Base-by-base conservation (phyloP, 2,113 vertebrate genomes). In the Lota lota region DNA sequence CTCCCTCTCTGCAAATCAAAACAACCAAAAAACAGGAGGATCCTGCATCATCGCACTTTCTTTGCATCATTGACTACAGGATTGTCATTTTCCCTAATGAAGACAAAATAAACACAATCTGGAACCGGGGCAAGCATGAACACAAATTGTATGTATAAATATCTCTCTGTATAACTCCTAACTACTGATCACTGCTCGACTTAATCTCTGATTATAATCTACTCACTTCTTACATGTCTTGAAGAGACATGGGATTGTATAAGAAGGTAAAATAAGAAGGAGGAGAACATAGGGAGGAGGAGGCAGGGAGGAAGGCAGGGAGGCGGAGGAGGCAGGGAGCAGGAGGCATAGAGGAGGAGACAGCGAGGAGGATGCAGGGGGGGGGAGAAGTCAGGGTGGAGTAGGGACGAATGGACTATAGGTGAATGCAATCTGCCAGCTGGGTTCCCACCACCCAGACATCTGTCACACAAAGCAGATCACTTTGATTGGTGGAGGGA, bases 401-500 rank as follows among this genome's bases (percentile, higher is more conserved):
- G 14, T 70, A 74, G 60, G 28, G 20, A 64, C 65, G 36, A 58
- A 51, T 67, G 40, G 40, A 47, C 8, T 47, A 47, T 47, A 61
- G 68, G 51, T 74, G 74, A 65, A 75, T 74, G 79, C 67, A 77
- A 66, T 85, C 84, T 84, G 61, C 81, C 78, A 76, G 85, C 83
- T 79, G 81, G 80, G 77, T 82, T 79, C 81, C 79, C 74, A 75
- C 64, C 72, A 81, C 76, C 67, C 72, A 82, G 82, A 88, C 87
- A 90, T 90, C 85, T 91, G 89, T 91, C 91, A 88, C 80, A 88
- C 83, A 80, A 84, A 83, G 40, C 74, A 62, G 84, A 84, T 82
- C 65, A 70, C 74, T 88, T 82, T 89, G 89, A 91, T 88, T 89
- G 85, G 85, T 88, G 77, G 66, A 72, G 76, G 77, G 73, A 47